These are phyloP conservation scores for Prionailurus viverrinus DNA, from an alignment of 2,113 vertebrate genomes.

Conservation along the genomic window DNA sequence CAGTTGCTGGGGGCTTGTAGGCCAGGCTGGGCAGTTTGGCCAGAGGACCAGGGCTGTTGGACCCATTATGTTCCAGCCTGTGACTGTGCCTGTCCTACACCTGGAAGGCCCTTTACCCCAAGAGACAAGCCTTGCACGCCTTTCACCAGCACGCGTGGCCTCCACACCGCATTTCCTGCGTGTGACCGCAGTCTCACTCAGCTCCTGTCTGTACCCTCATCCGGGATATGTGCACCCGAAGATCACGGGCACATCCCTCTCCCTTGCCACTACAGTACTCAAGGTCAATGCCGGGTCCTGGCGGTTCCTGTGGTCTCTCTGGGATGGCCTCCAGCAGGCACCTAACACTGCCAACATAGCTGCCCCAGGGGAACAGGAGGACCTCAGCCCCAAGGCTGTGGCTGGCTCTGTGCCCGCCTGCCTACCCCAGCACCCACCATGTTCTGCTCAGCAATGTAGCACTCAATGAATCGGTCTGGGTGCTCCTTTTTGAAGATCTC, in stretches of 20 bases:
- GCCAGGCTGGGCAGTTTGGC: background rate
- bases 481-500: slow-evolving; percentile 97
- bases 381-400: background rate
- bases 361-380: background rate
- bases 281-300: background rate
- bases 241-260: too few species aligned
- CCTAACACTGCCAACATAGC: background rate
- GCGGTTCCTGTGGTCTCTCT: background rate
- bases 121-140: background rate
- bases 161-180: fast-evolving
- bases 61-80: background rate
- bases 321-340: background rate
- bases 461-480: slow-evolving; percentile 95
- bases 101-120: background rate
- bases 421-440: slow-evolving; percentile 89
- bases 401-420: background rate
- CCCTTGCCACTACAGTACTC: background rate
- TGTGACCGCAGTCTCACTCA: too few species aligned
- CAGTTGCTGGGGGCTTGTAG: background rate
- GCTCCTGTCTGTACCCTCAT: fast-evolving
- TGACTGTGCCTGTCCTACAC: background rate
- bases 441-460: slow-evolving; percentile 97
- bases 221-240: too few species aligned
- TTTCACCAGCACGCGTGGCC: background rate
- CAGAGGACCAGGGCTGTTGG: background rate